Conservation (phyloP, 2,113 vertebrate species). For the Glaucidium brasilianum region DNA sequence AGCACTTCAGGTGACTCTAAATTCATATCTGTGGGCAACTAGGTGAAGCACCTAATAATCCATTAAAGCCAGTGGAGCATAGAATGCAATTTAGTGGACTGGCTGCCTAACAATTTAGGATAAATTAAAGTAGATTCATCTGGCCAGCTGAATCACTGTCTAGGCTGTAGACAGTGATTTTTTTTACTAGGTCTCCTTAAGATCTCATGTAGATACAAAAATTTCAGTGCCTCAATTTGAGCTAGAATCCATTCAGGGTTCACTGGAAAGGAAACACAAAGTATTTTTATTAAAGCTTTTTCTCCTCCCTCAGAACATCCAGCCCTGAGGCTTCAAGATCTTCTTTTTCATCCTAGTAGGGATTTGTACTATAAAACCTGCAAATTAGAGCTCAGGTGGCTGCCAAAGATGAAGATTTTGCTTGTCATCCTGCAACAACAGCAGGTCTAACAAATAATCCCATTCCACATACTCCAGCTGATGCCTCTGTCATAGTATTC, state of each 20-base stretch:
- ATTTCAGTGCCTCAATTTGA: neutral
- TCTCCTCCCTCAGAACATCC: neutral
- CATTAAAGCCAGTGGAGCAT: neutral
- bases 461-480: neutral
- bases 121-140: neutral
- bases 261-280: neutral
- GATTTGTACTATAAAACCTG: neutral
- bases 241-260: neutral
- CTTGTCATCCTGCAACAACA: neutral
- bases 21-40: neutral
- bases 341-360: neutral
- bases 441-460: neutral
- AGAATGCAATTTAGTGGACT: slow-evolving; percentile 5
- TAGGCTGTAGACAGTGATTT: neutral
- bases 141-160: neutral
- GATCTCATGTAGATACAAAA: neutral
- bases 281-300: neutral
- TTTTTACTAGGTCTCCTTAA: neutral
- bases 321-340: neutral
- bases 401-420: neutral
- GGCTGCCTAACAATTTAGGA: neutral
- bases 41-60: slow-evolving; percentile 3
- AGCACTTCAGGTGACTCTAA: neutral
- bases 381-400: neutral
- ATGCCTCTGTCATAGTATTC: neutral